A percentile compares a stretch with the other conserved stretches of the same genome.
phyloP scores from a whole-genome alignment of 2,888 invertebrate species.

The Ormyrus nitidulus region DNA sequence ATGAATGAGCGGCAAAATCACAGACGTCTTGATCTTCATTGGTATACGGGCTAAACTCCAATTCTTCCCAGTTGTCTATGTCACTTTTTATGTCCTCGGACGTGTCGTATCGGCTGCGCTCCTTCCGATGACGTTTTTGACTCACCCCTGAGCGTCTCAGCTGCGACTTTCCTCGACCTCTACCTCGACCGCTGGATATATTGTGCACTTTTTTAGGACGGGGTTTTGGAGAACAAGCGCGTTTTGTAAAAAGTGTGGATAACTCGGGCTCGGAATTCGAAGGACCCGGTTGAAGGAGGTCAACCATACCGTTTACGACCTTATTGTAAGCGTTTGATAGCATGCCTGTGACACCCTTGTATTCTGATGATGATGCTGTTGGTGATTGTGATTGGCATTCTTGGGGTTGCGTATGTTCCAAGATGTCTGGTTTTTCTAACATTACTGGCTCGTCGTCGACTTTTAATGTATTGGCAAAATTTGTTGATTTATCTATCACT shows the following conservation, averaged over 20 bases:
- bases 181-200: constrained; percentile 57
- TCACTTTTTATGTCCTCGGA: constrained; percentile 55
- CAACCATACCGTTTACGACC: constrained; percentile 26
- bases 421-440: constrained; percentile 47
- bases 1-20: constrained; percentile 5
- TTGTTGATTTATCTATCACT: constrained; percentile 32
- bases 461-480: constrained; percentile 42
- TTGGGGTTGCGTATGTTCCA: not conserved
- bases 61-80: constrained; percentile 60
- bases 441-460: constrained; percentile 49
- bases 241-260: constrained; percentile 33
- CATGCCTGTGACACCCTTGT: constrained; percentile 14
- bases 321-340: constrained; percentile 42
- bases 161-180: constrained; percentile 66
- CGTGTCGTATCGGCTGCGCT: constrained; percentile 59
- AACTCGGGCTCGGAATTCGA: constrained; percentile 33
- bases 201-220: constrained; percentile 45
- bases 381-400: not conserved
- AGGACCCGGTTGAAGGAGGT: constrained; percentile 25
- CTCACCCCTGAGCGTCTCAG: constrained; percentile 67
- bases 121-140: constrained; percentile 66
- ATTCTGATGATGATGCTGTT: not conserved
- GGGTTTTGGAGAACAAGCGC: constrained; percentile 56
- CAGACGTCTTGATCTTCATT: constrained; percentile 48
- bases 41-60: constrained; percentile 37